Evolutionary conservation across 2,888 invertebrate genomes (phyloP), one percentile per base, ranked within the genome.

Genomic region (Trilocha varians): DNA sequence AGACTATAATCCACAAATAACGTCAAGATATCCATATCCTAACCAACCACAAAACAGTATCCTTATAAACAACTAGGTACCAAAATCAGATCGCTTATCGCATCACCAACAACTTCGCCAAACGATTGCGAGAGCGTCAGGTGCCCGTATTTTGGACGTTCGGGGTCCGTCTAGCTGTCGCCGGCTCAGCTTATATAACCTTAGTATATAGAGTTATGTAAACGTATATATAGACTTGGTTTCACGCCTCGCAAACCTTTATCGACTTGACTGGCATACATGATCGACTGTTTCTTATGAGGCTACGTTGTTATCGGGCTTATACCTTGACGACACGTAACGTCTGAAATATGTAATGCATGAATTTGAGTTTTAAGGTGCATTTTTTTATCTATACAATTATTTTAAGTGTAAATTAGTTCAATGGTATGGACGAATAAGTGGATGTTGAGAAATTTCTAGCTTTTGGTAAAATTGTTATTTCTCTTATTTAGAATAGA

Each of bases 111-210:
- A 3, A 8, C 34, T 13, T 1, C 16, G n/a, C 15, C 40, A 44
- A 46, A 53, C 57, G 59, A 69, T 70, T 25, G 70, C 62, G 68
- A 67, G 70, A 68, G 74, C 78, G 82, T 76, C 84, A 84, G 84
- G 84, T 84, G 84, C 75, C 73, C 70, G 79, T 76, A 82, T 83
- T 83, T 83, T 72, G 80, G 83, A 76, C 78, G 78, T 70, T 61
- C 67, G 70, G 66, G n/a, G 66, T 69, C 73, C 74, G 70, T 63
- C 70, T 70, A 62, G 72, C 71, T 71, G 72, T 68, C 76, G 73
- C 70, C 70, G 62, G 59, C 70, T 67, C 70, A 67, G 77, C 69
- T 80, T 82, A 82, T 78, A 69, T 80, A 78, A 75, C 70, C 59
- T 55, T 25, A 25, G 51, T 55, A 55, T 54, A 73, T 63, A 68